Base-by-base conservation (phyloP, 2,113 vertebrate genomes). In the Plecturocebus donacophilus region DNA sequence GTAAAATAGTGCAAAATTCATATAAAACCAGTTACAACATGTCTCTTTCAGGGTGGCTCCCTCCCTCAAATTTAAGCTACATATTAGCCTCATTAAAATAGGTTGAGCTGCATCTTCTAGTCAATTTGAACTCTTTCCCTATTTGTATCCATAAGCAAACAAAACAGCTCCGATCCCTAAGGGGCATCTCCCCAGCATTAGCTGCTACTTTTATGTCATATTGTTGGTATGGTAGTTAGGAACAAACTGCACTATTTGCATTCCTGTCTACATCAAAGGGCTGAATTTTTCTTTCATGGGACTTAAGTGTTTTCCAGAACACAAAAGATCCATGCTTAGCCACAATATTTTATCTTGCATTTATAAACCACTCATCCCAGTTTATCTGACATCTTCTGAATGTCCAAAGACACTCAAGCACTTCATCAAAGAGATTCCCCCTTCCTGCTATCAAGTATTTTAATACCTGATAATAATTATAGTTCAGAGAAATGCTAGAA, bases 41-140 rank as follows among this genome's bases (percentile, higher is more conserved):
- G 12, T 49, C 27, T 75, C 75, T 85, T 73, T 71, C 52, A 52
- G 30, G 2, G n/a, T 40, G 4, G 20, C 5, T 38, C 17, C 10
- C 66, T 75, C 20, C 35, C 66, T 90, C 66, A 19, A 45, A 20
- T 66, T 45, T 80, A 30, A 91, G 70, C 17, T 87, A 54, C 4
- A 27, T 32, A 54, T 35, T 7, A 35, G 58, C 52, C 23, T 86
- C 52, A 83, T 89, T 91, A 20, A 20, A 83, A 91, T 80, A 87
- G 56, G 12, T 1, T 13, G 21, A 68, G 45, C 45, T 87, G 35
- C 42, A 58, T 77, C 86, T 64, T 90, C 30, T 38, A 52, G 64
- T 87, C 81, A 87, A 95, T 92, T 71, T 90, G 75, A 97, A 90
- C 13, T 52, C 83, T 91, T 66, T 89, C 38, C 21, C 75, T 86